Evolutionary conservation across 2,797 vertebrate species (phyloP).

Genomic region (Pantherophis alleghaniensis): DNA sequence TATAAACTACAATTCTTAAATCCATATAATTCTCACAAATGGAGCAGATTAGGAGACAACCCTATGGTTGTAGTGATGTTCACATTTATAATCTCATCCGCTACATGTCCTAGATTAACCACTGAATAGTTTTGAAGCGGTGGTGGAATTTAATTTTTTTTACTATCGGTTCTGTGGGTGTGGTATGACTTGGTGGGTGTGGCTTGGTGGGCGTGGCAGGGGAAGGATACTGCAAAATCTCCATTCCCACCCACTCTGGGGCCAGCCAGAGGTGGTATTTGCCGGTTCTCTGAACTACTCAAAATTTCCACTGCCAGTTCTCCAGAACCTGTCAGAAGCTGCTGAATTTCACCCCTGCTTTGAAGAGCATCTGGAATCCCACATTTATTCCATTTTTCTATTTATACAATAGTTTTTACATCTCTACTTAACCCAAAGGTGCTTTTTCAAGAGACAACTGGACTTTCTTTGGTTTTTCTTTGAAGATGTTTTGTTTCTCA

Average conservation of each 20-base stretch:
- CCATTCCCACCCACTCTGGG: too few species aligned
- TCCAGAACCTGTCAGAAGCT: too few species aligned
- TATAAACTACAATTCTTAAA: neutral
- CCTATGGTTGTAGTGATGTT: neutral
- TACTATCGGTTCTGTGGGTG: too few species aligned
- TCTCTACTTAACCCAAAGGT: neutral
- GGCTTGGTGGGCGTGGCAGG: too few species aligned
- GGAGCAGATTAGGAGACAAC: neutral
- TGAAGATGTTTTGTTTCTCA: neutral
- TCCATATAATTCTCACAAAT: neutral
- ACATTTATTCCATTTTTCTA: neutral
- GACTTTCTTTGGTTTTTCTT: neutral
- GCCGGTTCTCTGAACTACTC: too few species aligned
- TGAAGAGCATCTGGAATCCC: neutral
- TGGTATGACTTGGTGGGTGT: too few species aligned
- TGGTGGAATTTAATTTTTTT: too few species aligned
- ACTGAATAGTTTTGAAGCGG: neutral
- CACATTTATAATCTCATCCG: neutral
- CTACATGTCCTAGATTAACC: neutral
- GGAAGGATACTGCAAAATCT: too few species aligned
- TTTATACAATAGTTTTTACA: neutral
- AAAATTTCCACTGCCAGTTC: too few species aligned
- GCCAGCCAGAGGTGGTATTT: too few species aligned
- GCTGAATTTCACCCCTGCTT: neutral
- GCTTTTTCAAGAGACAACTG: neutral